Percentiles rank a stretch among this genome's conserved stretches.
phyloP scores from a whole-genome alignment of 2,797 vertebrate species.

The Schizopygopsis malacanthus region DNA sequence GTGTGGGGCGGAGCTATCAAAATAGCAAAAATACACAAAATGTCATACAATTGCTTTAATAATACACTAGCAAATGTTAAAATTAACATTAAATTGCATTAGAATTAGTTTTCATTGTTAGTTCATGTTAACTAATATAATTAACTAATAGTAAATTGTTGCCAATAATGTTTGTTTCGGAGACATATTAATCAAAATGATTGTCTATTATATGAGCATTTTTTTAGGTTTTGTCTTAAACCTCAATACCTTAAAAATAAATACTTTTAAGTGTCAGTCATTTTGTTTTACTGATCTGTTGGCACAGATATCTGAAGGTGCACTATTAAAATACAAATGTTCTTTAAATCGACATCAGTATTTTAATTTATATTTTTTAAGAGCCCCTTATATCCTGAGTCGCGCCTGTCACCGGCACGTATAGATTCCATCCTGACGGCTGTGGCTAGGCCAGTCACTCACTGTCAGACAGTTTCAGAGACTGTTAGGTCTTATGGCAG shows the following conservation, averaged over 20 bases:
- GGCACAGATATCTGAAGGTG: neutral
- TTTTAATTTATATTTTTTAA: neutral
- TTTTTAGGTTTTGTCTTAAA: neutral
- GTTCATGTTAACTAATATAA: too few relatives aligned
- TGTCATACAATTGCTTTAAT: neutral
- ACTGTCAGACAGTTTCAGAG: too few relatives aligned
- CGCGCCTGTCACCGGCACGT: too few relatives aligned
- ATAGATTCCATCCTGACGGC: too few relatives aligned
- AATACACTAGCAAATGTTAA: neutral
- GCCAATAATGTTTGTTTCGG: neutral
- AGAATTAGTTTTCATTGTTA: too few relatives aligned
- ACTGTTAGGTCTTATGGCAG: too few relatives aligned
- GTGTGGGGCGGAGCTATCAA: too few relatives aligned
- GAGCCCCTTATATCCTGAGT: neutral
- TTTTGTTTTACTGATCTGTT: neutral
- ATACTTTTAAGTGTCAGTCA: neutral
- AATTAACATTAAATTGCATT: neutral
- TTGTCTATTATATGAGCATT: neutral
- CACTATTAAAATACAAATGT: neutral
- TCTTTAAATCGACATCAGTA: neutral
- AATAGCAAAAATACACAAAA: neutral
- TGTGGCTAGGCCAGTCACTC: too few relatives aligned
- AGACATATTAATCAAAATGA: neutral
- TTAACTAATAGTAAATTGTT: neutral
- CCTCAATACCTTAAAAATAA: neutral